Evolutionary conservation across 2,797 vertebrate species (phyloP), one percentile per base, ranked within the genome.

Genomic region (Cryptoprocta ferox): DNA sequence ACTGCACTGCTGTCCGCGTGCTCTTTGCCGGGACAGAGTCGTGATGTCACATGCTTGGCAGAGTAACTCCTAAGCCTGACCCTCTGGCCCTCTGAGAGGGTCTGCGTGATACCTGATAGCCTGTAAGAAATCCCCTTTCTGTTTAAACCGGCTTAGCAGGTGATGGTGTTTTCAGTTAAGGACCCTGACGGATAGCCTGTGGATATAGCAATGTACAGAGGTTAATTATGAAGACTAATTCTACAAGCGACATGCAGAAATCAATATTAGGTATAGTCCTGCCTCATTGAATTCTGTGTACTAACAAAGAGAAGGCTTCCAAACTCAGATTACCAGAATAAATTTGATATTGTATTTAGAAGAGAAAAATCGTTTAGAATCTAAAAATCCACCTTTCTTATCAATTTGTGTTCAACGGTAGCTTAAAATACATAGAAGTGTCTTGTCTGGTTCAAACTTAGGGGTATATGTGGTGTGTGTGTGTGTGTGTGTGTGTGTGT

Each of bases 211-310:
- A 35, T 45, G 19, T 78, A 63, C 66, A 50, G 65, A 94, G 83
- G 80, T 91, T 98, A 97, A 98, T 97, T 96, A 97, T 96, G 95
- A 97, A 96, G 97, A 88, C 80, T 84, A 91, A 97, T 96, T 96
- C 95, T 73, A 65, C 80, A 89, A 83, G 87, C 91, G 73, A 65
- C 91, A 78, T 18, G 89, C 71, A 89, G 97, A 94, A 97, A 96
- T 97, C 96, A 89, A 65, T 95, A 97, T 97, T 89, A 93, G 2
- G 28, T 30, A 78, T 19, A 35, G 86, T 84, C 87, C 65, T 1
- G 1, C 95, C 93, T 97, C 93, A 87, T 37, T 90, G 89, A 95
- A 78, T 81, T 89, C 91, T 45, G 68, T 35, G 66, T 80, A 86
- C 93, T 93, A 73, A 96, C 95, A 93, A 95, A 89, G 79, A 89